Percentiles rank a stretch among this genome's conserved stretches.
phyloP scores from a whole-genome alignment of 2,888 invertebrate species.

The Venustoraphidia nigricollis region DNA sequence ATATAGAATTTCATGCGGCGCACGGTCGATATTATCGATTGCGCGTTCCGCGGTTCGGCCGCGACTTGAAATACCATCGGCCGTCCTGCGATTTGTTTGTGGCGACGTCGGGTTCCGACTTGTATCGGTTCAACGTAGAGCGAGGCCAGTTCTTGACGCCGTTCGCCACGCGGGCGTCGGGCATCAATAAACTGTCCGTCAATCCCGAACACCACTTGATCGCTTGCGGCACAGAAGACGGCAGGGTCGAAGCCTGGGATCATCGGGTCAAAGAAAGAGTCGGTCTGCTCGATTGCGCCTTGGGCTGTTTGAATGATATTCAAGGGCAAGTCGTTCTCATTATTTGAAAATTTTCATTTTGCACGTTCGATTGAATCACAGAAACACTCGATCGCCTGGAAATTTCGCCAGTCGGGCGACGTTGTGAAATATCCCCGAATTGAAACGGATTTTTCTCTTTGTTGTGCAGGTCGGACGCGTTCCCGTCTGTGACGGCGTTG shows the following conservation, averaged over 20 bases:
- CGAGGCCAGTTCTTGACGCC: conserved; percentile 88
- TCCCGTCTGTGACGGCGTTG: conserved; percentile 65
- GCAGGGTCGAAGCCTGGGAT: conserved; percentile 94
- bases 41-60: conserved; percentile 87
- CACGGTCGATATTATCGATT: conserved; percentile 83
- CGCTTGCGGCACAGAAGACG: conserved; percentile 75
- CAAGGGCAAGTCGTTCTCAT: conserved; percentile 29
- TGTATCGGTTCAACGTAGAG: conserved; percentile 89
- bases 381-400: background rate
- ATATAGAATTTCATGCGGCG: conserved; percentile 89
- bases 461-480: conserved; percentile 35
- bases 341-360: conserved; percentile 1
- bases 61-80: conserved; percentile 82
- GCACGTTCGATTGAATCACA: background rate
- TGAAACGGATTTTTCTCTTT: background rate
- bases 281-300: conserved; percentile 72
- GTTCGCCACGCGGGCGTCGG: conserved; percentile 54
- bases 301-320: conserved; percentile 39
- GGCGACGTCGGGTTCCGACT: conserved; percentile 76
- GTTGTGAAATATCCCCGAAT: background rate
- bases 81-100: conserved; percentile 85
- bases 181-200: conserved; percentile 70
- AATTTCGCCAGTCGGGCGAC: no score
- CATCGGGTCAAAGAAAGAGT: conserved; percentile 65
- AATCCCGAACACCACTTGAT: conserved; percentile 82